A percentile compares a stretch with the other conserved stretches of the same genome.
Conservation (phyloP, 1,140 invertebrate species). For the Brachionus sp. region DNA sequence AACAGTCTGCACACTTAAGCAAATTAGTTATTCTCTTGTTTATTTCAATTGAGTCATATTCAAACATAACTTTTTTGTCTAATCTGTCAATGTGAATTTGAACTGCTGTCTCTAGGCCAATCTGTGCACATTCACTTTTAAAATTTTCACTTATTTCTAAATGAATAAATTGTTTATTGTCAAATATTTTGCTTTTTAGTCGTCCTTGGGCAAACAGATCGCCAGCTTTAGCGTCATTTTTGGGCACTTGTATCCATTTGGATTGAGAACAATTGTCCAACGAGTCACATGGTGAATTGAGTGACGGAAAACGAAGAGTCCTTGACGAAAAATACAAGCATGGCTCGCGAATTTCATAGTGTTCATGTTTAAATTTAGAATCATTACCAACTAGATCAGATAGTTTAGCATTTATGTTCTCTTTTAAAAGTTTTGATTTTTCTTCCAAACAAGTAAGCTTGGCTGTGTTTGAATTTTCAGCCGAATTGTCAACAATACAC, state of each 20-base stretch:
- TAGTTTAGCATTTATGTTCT: neutral
- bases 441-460: neutral
- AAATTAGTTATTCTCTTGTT: neutral
- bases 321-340: neutral
- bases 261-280: neutral
- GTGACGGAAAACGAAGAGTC: neutral
- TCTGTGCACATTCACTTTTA: neutral
- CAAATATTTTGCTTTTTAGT: neutral
- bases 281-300: neutral
- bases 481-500: neutral
- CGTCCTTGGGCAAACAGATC: neutral
- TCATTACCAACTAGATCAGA: neutral
- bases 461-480: neutral
- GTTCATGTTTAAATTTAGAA: neutral
- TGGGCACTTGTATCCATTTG: neutral
- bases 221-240: neutral
- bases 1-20: neutral
- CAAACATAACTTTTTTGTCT: neutral
- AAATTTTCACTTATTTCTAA: neutral
- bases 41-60: neutral
- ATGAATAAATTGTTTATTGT: neutral
- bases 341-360: neutral
- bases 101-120: neutral
- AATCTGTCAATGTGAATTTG: neutral
- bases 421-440: neutral